phyloP scores from a whole-genome alignment of 2,797 vertebrate genomes.

The Philypnodon macrostomus region DNA sequence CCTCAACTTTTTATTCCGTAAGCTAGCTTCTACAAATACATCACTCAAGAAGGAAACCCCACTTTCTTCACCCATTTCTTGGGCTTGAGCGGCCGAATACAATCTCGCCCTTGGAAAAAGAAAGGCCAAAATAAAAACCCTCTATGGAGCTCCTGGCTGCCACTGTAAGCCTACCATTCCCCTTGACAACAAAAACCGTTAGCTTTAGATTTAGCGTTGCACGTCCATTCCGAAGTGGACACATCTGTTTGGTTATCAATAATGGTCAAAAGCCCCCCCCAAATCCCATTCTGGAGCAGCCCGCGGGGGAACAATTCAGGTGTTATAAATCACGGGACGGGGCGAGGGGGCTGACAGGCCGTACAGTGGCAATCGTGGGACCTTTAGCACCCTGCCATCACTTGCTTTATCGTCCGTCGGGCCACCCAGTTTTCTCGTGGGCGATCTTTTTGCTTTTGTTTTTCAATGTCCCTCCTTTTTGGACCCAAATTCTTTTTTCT shows the following conservation, averaged over 20 bases:
- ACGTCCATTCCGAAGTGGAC: constrained; percentile 42
- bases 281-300: constrained; percentile 54
- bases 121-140: no score
- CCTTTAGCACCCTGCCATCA: constrained; percentile 53
- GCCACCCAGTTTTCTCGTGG: constrained; percentile 65
- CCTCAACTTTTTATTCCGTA: no score
- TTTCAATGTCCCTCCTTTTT: constrained; percentile 46
- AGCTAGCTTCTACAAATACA: no score
- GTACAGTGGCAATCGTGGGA: constrained; percentile 57
- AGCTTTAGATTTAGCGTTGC: constrained; percentile 53
- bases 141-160: constrained; percentile 25
- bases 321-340: constrained; percentile 61
- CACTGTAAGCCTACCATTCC: constrained; percentile 31
- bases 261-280: constrained; percentile 21
- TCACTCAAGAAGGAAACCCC: constrained; percentile 22
- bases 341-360: constrained; percentile 53
- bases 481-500: constrained; percentile 34
- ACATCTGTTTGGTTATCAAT: constrained; percentile 70
- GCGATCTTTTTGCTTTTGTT: constrained; percentile 59
- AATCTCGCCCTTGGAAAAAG: constrained; percentile 4
- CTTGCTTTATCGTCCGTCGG: constrained; percentile 37
- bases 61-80: constrained; percentile 5
- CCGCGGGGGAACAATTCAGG: constrained; percentile 63
- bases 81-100: constrained; percentile 22
- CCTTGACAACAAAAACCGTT: constrained; percentile 62